Conservation (phyloP, 2,888 invertebrate genomes). For the Ochropacha duplaris region DNA sequence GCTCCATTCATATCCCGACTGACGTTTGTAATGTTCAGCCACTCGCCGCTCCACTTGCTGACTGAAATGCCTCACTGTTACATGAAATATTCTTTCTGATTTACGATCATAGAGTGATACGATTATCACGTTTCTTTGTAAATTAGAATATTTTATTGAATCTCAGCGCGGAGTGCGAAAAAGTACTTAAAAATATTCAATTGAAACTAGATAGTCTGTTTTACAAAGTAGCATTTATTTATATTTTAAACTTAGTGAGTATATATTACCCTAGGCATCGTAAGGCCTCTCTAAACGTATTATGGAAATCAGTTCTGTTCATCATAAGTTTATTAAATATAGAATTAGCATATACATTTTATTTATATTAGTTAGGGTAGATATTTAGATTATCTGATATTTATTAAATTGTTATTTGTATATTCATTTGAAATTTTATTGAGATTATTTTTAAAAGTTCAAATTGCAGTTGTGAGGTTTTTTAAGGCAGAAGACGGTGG, state of each 20-base stretch:
- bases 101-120: neutral
- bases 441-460: neutral
- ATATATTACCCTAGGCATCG: no score
- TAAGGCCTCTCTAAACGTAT: no score
- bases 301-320: no score
- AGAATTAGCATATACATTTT: no score
- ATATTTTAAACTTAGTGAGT: neutral
- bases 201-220: neutral
- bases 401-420: neutral
- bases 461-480: no score
- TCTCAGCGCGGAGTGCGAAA: no score
- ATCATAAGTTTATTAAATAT: no score
- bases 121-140: neutral
- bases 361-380: no score
- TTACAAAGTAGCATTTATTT: neutral
- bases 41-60: slow-evolving; percentile 75
- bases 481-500: no score
- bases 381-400: neutral
- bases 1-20: slow-evolving; percentile 84
- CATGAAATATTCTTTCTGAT: neutral
- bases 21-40: slow-evolving; percentile 80
- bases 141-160: neutral
- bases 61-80: slow-evolving; percentile 53
- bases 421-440: neutral
- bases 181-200: neutral